Base-by-base conservation (phyloP, 1,140 invertebrate genomes). In the Drosophila oshimai region DNA sequence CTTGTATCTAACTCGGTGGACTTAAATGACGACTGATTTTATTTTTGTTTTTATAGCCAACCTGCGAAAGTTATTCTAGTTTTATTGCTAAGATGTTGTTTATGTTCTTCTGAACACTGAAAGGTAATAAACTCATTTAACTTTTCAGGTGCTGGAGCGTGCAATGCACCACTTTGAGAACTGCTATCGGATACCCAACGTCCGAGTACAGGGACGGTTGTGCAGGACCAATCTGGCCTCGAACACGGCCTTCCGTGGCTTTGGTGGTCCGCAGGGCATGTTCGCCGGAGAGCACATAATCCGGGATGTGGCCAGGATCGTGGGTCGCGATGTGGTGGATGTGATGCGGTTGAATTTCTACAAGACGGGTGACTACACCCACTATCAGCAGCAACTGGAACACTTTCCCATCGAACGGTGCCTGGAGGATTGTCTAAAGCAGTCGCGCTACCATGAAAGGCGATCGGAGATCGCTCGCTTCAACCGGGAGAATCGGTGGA, bases 231-330 rank as follows among this genome's bases (percentile, higher is more conserved):
- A 98, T 92, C 89, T 97, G 15, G 94, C 96, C 0, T 96, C 97
- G 0, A 98, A 98, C 78, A 98, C 97, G 0, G 97, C 97, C 4
- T 98, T 98, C 79, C 91, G 97, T 70, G 97, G 97, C 10, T 98
- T 98, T 88, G 97, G 97, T 9, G 96, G 95, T 0, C 97, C 97
- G 0, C 97, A 98, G 90, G 96, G 95, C 22, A 98, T 98, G 96
- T 95, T 97, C 86, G 92, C 94, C 2, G 94, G 93, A 0, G 97
- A 98, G 92, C 94, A 93, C 65, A 95, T 97, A 34, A 93, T 97
- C 18, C 92, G 94, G 41, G 94, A 96, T 71, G 93, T 98, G 13
- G 96, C 97, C 4, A 92, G 94, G 37, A 93, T 93, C 74, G 90
- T 97, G 10, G 92, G 93, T 0, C 93, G 94, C 45, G 93, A 95